Conservation (phyloP, 2,113 vertebrate species). For the Heliornis fulica region DNA sequence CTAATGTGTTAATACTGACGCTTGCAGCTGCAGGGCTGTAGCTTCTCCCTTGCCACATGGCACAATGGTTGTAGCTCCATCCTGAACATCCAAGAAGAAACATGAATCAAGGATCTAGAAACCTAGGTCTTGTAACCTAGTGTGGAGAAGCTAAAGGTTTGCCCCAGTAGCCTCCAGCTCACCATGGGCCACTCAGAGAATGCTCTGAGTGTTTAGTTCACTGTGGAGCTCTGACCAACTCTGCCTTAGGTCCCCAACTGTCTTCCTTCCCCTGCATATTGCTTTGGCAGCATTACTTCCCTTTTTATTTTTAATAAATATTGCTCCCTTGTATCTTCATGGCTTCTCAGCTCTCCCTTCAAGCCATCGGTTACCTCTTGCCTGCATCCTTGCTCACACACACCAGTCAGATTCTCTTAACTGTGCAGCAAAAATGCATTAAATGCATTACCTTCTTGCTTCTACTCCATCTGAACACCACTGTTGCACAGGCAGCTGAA, state of each 20-base stretch:
- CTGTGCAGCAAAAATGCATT: not conserved
- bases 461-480: not conserved
- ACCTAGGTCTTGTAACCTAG: not conserved
- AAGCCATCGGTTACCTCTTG: not conserved
- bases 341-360: slow-evolving; percentile 1
- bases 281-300: not conserved
- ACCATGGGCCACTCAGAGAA: not conserved
- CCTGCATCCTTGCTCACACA: not conserved
- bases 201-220: not conserved
- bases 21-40: not conserved
- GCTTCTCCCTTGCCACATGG: not conserved
- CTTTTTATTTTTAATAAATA: not conserved
- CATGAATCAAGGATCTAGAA: not conserved
- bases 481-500: not conserved
- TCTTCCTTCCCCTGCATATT: not conserved
- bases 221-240: not conserved
- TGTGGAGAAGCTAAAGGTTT: not conserved
- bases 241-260: not conserved
- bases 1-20: not conserved
- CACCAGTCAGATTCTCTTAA: not conserved
- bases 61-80: not conserved
- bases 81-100: not conserved
- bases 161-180: not conserved
- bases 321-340: not conserved
- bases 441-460: not conserved